Evolutionary conservation across 2,113 vertebrate species (phyloP).

Genomic region (Cyprinus carpio): DNA sequence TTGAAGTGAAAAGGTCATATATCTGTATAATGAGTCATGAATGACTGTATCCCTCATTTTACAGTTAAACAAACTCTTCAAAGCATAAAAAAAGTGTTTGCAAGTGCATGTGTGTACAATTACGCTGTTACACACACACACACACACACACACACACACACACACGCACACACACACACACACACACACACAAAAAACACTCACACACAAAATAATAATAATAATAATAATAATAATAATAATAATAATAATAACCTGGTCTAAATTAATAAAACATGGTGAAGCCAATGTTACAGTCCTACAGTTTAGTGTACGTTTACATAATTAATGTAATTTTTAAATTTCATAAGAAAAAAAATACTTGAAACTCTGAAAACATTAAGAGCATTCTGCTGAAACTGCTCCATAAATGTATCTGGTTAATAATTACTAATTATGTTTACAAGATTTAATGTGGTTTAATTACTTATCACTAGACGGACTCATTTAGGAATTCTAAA

Average conservation of each 20-base stretch:
- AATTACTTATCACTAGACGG: too few species aligned
- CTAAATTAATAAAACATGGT: not conserved
- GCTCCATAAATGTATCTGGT: too few species aligned
- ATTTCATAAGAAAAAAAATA: not conserved
- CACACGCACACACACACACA: too few species aligned
- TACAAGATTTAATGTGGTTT: too few species aligned
- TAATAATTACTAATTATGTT: too few species aligned
- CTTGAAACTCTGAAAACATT: not conserved
- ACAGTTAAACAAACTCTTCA: not conserved
- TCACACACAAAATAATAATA: too few species aligned
- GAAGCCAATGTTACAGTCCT: not conserved
- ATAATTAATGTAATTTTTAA: not conserved
- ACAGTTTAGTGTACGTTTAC: not conserved
- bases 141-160: too few species aligned
- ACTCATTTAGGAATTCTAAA: too few species aligned
- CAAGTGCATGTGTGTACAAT: not conserved
- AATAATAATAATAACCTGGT: not conserved
- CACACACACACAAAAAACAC: too few species aligned
- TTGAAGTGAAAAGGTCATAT: not conserved
- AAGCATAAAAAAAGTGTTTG: not conserved
- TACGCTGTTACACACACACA: not conserved
- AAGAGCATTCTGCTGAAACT: too few species aligned
- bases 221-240: too few species aligned
- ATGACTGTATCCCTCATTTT: not conserved
- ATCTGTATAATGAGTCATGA: not conserved